Conservation (phyloP, 2,113 vertebrate species). For the rabbit (Oryctolagus cuniculus) region mOryCun1.1 NC_091448.1:30656501-30657000, state of each 20-base stretch:
- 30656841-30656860: neutral
- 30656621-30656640: neutral
- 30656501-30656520: neutral
- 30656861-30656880: neutral
- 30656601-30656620: neutral
- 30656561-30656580: neutral
- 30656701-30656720: slow-evolving; percentile 43
- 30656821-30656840: neutral
- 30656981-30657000: neutral
- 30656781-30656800: neutral
- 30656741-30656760: neutral
- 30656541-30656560: neutral
- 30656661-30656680: neutral
- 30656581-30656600: neutral
- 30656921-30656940: neutral
- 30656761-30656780: slow-evolving; percentile 2
- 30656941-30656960: neutral
- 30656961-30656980: neutral
- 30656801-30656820: neutral
- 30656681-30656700: neutral
- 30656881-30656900: neutral
- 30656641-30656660: neutral
- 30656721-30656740: neutral
- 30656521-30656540: neutral
- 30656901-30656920: neutral